phyloP scores from a whole-genome alignment of 2,888 invertebrate genomes.

The Lasioglossum figueresi region DNA sequence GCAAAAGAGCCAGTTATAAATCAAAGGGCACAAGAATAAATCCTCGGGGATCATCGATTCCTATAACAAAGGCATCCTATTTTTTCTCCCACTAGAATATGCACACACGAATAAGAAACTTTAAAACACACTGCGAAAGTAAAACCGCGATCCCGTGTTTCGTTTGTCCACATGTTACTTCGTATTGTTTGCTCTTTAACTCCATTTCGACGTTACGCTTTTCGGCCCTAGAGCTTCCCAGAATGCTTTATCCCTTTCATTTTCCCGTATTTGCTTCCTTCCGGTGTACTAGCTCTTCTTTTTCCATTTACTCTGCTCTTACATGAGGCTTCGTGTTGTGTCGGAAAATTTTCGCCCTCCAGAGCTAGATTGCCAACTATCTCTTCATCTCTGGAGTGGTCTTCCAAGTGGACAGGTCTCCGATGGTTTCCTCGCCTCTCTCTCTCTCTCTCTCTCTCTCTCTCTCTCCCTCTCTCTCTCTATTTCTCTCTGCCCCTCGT shows the following conservation, averaged over 20 bases:
- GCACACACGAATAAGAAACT: background rate
- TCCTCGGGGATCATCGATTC: background rate
- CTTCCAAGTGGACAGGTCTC: constrained; percentile 41
- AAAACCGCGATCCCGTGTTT: background rate
- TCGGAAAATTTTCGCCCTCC: constrained; percentile 33
- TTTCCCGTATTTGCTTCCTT: constrained; percentile 16
- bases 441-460: background rate
- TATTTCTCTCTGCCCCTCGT: background rate
- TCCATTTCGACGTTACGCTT: background rate
- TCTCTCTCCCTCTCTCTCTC: background rate
- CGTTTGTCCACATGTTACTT: background rate
- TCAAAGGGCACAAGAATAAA: background rate
- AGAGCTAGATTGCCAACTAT: constrained; percentile 43
- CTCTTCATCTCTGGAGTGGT: constrained; percentile 35
- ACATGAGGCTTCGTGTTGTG: background rate
- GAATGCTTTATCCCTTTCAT: background rate
- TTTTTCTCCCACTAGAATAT: background rate
- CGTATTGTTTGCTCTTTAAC: background rate
- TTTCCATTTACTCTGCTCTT: background rate
- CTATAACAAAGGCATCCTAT: background rate
- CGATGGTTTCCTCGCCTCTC: constrained; percentile 31
- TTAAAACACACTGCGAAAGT: background rate
- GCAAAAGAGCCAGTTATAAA: background rate
- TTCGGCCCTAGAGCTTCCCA: background rate
- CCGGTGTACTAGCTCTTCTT: background rate